Evolutionary conservation across 2,888 invertebrate genomes (phyloP).

Genomic region (Rhingia campestris): DNA sequence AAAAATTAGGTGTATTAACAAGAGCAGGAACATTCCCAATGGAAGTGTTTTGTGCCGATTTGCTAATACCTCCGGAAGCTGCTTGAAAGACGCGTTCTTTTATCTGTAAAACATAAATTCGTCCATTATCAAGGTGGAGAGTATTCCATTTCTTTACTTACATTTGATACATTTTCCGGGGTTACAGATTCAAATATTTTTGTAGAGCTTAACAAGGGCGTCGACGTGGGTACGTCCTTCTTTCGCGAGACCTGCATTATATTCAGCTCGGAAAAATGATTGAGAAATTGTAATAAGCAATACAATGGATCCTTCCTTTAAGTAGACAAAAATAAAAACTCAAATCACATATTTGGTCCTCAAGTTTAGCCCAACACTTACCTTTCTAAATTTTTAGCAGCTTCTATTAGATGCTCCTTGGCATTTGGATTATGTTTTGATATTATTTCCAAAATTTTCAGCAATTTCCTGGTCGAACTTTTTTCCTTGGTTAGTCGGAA

Average conservation of each 20-base stretch:
- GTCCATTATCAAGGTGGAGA: too few relatives aligned
- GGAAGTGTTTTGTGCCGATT: slow-evolving; percentile 71
- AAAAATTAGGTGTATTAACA: slow-evolving; percentile 61
- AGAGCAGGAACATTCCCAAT: slow-evolving; percentile 65
- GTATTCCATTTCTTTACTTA: slow-evolving; percentile 55
- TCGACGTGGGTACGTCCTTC: slow-evolving; percentile 78
- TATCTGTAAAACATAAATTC: slow-evolving; percentile 76
- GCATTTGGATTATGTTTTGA: slow-evolving; percentile 79
- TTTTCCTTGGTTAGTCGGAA: slow-evolving; percentile 79
- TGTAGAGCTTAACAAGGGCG: slow-evolving; percentile 76
- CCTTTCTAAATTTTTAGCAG: slow-evolving; percentile 77
- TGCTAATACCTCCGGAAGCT: slow-evolving; percentile 77
- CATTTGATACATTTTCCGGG: slow-evolving; percentile 78
- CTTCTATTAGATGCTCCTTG: slow-evolving; percentile 77
- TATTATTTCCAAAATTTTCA: slow-evolving; percentile 79
- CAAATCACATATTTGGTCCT: background rate
- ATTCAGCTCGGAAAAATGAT: slow-evolving; percentile 77
- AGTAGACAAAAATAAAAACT: slow-evolving; percentile 13
- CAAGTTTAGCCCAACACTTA: slow-evolving; percentile 64
- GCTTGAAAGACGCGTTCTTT: slow-evolving; percentile 81
- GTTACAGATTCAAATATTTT: slow-evolving; percentile 76
- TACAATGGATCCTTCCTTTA: slow-evolving; percentile 80
- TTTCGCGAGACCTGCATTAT: slow-evolving; percentile 76
- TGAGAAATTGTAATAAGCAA: slow-evolving; percentile 79
- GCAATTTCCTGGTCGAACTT: slow-evolving; percentile 77